Conservation (phyloP, 2,888 invertebrate species). For the Tachina grossa region DNA sequence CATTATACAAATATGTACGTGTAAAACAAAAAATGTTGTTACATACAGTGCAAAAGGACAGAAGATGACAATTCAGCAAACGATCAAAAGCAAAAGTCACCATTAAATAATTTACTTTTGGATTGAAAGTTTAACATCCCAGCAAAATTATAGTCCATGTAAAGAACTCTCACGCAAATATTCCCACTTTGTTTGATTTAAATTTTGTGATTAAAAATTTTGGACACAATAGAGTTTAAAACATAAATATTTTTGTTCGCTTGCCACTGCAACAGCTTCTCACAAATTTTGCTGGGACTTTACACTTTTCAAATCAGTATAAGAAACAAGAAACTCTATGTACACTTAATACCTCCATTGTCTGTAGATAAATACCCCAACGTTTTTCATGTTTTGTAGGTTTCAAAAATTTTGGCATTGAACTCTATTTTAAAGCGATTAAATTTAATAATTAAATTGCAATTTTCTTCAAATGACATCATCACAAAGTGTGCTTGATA, state of each 20-base stretch:
- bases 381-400: conserved; percentile 79
- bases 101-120: neutral
- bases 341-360: conserved; percentile 76
- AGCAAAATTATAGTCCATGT: conserved; percentile 8
- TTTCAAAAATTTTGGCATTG: conserved; percentile 78
- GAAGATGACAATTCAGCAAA: conserved; percentile 31
- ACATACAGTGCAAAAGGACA: conserved; percentile 2
- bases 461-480: conserved; percentile 51
- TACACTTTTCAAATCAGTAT: neutral
- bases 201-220: no score
- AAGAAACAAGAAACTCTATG: conserved; percentile 65
- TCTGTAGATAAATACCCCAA: conserved; percentile 77
- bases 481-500: neutral
- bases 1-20: neutral
- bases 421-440: conserved; percentile 75
- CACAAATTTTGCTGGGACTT: conserved; percentile 39
- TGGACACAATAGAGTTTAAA: neutral
- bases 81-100: conserved; percentile 6
- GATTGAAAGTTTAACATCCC: conserved; percentile 1
- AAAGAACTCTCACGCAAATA: neutral
- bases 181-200: neutral
- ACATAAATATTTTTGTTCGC: neutral
- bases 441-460: conserved; percentile 45
- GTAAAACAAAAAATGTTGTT: neutral
- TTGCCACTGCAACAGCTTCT: neutral